Evolutionary conservation across 1,140 invertebrate genomes (phyloP), one percentile per base, ranked within the genome.

Genomic region (Popillia japonica): DNA sequence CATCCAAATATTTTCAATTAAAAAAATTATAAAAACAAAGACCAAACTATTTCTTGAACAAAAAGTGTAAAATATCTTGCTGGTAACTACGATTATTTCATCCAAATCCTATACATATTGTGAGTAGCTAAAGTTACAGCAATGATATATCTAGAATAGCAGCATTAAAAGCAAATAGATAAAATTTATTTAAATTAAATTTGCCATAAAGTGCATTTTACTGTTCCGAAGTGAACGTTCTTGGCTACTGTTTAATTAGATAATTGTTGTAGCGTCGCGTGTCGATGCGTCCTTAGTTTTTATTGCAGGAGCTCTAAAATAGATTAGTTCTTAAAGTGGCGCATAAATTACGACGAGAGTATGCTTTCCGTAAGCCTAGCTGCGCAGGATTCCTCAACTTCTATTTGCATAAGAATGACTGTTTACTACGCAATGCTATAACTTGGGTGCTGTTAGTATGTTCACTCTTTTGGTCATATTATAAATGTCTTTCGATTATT

Each of bases 231-330:
- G 27, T 34, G 27, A 34, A 34, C 27, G 27, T 34, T 34, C 27
- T 34, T 34, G 22, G 22, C 20, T 10, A 3, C 22, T 27, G 61
- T 68, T 68, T 68, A 68, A 68, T 68, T 68, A 68, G 61, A 68
- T 68, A 68, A 68, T 68, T 68, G 61, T 68, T 34, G 61, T 68
- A 68, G 61, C 20, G 61, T 68, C 40, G 72, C 72, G 72, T 74
- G 72, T 42, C 34, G 72, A 41, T 41, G 40, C 27, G 41, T 22
- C 17, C 72, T 41, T 74, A 41, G 6, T 74, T 74, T 74, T 74
- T 74, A 74, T 74, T 74, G 72, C 72, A 20, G 72, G 40, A 34
- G 72, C 41, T 74, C 72, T 74, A 74, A 74, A 74, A 74, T 44
- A 74, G 72, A 74, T 74, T 74, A 74, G 41, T 40, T 17, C 34